Conservation (phyloP, 1,140 invertebrate genomes). For the Brachionus sp. region DNA sequence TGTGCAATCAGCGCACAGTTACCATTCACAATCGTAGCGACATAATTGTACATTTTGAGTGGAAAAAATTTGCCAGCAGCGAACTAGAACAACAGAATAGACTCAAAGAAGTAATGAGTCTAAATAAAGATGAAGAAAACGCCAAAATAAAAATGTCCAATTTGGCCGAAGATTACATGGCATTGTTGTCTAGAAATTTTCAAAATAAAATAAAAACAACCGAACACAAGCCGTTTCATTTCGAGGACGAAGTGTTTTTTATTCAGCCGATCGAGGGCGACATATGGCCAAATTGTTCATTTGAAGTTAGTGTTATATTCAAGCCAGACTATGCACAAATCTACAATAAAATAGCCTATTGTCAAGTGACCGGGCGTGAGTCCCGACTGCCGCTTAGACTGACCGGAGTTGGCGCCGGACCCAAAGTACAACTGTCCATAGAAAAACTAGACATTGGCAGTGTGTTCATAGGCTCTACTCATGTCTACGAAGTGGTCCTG, state of each 20-base stretch:
- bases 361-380: constrained; percentile 59
- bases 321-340: constrained; percentile 55
- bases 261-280: constrained; percentile 60
- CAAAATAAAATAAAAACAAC: constrained; percentile 53
- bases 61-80: constrained; percentile 57
- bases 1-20: constrained; percentile 58
- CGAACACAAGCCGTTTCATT: constrained; percentile 50
- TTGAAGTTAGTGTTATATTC: constrained; percentile 57
- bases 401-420: constrained; percentile 57
- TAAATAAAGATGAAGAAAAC: constrained; percentile 32
- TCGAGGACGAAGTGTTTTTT: constrained; percentile 57
- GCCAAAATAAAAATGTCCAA: constrained; percentile 20
- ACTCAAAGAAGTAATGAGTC: background rate
- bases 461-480: constrained; percentile 58
- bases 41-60: constrained; percentile 57
- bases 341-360: constrained; percentile 57
- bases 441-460: constrained; percentile 58
- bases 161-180: constrained; percentile 19
- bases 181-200: constrained; percentile 46
- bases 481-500: constrained; percentile 58
- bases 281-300: constrained; percentile 58
- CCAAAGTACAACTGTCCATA: constrained; percentile 57
- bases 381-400: constrained; percentile 56
- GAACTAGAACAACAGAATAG: constrained; percentile 54
- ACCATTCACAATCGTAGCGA: constrained; percentile 56